Conservation (phyloP, 2,113 vertebrate genomes). For the Chloropsis cyanopogon region DNA sequence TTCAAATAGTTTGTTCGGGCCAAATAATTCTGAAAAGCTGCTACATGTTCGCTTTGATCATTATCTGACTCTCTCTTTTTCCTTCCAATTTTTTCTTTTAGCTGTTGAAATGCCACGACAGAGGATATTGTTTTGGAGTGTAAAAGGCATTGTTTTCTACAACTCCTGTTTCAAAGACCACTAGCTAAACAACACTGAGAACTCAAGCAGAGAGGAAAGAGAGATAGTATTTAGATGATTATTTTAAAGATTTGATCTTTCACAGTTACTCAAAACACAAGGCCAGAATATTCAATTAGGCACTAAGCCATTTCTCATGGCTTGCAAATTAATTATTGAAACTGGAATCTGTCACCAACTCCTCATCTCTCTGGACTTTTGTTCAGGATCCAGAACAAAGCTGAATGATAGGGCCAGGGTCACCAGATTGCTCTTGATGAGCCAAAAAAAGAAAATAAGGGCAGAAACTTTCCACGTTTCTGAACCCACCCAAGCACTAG, state of each 20-base stretch:
- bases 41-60: conserved; percentile 11
- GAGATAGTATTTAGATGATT: conserved; percentile 9
- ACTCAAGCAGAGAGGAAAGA: conserved; percentile 47
- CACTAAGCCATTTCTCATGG: conserved; percentile 13
- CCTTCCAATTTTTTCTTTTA: conserved; percentile 8
- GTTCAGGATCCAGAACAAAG: neutral
- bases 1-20: conserved; percentile 16
- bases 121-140: neutral
- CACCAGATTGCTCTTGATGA: neutral
- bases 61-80: conserved; percentile 11
- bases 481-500: neutral
- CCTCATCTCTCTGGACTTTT: neutral
- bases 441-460: neutral
- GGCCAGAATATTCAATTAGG: conserved; percentile 43
- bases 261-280: conserved; percentile 2
- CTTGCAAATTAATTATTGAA: conserved; percentile 20
- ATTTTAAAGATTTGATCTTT: conserved; percentile 40
- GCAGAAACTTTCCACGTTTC: neutral
- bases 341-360: neutral
- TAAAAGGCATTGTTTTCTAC: conserved; percentile 31
- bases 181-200: neutral
- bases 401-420: neutral
- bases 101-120: conserved; percentile 6
- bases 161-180: neutral
- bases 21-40: conserved; percentile 30